A percentile compares a stretch with the other conserved stretches of the same genome.
These are phyloP conservation scores for Camelus bactrianus DNA, from an alignment of 2,113 vertebrate genomes.

Conservation along the genomic window DNA sequence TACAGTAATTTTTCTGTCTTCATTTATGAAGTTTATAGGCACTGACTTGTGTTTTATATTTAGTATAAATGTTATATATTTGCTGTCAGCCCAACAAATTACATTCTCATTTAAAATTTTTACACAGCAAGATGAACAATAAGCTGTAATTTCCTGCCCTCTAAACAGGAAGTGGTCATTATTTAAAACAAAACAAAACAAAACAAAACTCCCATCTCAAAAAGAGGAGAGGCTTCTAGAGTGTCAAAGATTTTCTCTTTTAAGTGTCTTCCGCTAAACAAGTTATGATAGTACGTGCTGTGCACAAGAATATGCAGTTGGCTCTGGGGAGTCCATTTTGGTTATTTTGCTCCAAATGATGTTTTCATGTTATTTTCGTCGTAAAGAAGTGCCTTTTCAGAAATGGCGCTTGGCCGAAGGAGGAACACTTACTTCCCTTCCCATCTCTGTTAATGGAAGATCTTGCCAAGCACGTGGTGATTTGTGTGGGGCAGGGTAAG, in stretches of 20 bases:
- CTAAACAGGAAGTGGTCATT: neutral
- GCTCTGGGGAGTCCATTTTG: slow-evolving; percentile 13
- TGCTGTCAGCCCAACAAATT: slow-evolving; percentile 27
- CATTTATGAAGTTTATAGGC: slow-evolving; percentile 23
- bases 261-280: neutral
- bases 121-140: neutral
- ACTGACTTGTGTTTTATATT: slow-evolving; percentile 30
- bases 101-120: slow-evolving; percentile 49
- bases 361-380: neutral
- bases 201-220: neutral
- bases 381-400: slow-evolving; percentile 8
- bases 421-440: neutral
- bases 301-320: neutral
- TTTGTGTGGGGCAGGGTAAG: slow-evolving; percentile 29
- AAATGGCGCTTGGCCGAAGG: neutral
- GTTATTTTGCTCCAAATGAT: neutral
- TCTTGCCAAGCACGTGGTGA: neutral
- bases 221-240: neutral
- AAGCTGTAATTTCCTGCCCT: slow-evolving; percentile 32
- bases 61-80: slow-evolving; percentile 39
- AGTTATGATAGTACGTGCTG: neutral
- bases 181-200: neutral
- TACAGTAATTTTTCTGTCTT: slow-evolving; percentile 12
- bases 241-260: neutral
- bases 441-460: neutral